Conservation (phyloP, 2,888 invertebrate genomes). For the Drosophila falleni region DNA sequence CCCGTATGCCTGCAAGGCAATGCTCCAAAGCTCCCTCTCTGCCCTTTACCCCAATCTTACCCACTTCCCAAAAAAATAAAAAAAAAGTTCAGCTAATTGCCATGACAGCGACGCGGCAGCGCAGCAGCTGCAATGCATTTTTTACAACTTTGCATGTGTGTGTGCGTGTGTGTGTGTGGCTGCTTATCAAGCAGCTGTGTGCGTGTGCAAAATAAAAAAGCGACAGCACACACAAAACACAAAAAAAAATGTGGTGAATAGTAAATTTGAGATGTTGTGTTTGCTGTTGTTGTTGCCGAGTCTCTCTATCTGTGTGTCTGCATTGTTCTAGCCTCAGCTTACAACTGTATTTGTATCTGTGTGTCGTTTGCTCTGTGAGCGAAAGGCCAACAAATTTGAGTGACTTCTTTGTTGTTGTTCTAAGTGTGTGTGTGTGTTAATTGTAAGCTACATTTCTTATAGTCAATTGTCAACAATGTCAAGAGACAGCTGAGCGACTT, state of each 20-base stretch:
- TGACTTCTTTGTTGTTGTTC: conserved; percentile 47
- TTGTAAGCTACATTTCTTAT: conserved; percentile 67
- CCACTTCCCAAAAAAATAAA: conserved; percentile 34
- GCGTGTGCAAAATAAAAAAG: conserved; percentile 69
- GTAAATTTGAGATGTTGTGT: conserved; percentile 58
- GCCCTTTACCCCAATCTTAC: not conserved
- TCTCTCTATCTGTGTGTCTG: conserved; percentile 26
- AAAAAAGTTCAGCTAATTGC: conserved; percentile 68
- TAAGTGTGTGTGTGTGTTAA: conserved; percentile 40
- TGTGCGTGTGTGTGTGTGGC: conserved; percentile 32
- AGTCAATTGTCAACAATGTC: conserved; percentile 73
- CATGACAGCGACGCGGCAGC: conserved; percentile 64
- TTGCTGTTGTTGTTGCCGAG: not conserved
- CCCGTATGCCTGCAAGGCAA: conserved; percentile 13
- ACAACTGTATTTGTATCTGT: not conserved
- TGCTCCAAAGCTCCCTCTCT: not conserved
- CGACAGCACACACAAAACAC: conserved; percentile 49
- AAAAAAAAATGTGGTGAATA: conserved; percentile 78
- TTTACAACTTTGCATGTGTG: conserved; percentile 28
- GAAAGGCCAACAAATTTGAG: conserved; percentile 60
- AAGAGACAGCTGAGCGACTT: conserved; percentile 36
- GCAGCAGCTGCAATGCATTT: conserved; percentile 73
- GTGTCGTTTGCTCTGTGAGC: conserved; percentile 29
- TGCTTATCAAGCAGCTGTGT: conserved; percentile 62
- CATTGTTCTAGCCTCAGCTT: conserved; percentile 66